phyloP scores from a whole-genome alignment of 2,888 invertebrate species.

The Lottia gigantea region DNA sequence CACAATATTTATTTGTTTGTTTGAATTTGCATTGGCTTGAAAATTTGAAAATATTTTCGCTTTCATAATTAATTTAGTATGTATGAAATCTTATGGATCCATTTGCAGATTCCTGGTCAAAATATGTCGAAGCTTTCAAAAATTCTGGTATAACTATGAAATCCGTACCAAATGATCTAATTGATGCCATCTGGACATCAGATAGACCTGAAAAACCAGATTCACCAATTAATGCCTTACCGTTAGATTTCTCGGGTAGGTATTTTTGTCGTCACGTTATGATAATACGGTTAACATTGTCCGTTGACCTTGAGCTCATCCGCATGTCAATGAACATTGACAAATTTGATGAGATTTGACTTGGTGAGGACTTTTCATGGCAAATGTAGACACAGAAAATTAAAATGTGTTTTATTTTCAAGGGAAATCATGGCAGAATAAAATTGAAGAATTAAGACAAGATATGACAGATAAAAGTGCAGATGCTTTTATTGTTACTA shows the following conservation, averaged over 20 bases:
- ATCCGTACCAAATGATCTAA: conserved; percentile 65
- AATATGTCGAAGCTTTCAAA: conserved; percentile 16
- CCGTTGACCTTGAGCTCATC: too few species aligned
- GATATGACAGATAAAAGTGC: conserved; percentile 75
- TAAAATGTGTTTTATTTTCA: conserved; percentile 17
- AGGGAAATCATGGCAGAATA: conserved; percentile 82
- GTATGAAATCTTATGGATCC: not conserved
- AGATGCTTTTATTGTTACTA: conserved; percentile 85
- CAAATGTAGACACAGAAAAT: too few species aligned
- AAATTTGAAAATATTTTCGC: too few species aligned
- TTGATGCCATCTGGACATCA: conserved; percentile 81
- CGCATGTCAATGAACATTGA: too few species aligned
- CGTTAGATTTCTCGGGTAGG: conserved; percentile 74
- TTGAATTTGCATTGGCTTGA: too few species aligned
- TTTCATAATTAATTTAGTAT: not conserved
- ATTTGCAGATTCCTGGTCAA: conserved; percentile 24
- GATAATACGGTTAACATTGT: too few species aligned
- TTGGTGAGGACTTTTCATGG: too few species aligned
- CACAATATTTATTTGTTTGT: too few species aligned
- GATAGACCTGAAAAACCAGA: conserved; percentile 72
- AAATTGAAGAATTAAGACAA: conserved; percentile 77
- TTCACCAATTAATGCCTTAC: conserved; percentile 75
- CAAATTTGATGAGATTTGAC: too few species aligned
- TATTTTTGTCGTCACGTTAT: too few species aligned
- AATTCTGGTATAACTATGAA: conserved; percentile 25